Evolutionary conservation across 2,797 vertebrate species (phyloP).

Genomic region (Cyclura pinguis): DNA sequence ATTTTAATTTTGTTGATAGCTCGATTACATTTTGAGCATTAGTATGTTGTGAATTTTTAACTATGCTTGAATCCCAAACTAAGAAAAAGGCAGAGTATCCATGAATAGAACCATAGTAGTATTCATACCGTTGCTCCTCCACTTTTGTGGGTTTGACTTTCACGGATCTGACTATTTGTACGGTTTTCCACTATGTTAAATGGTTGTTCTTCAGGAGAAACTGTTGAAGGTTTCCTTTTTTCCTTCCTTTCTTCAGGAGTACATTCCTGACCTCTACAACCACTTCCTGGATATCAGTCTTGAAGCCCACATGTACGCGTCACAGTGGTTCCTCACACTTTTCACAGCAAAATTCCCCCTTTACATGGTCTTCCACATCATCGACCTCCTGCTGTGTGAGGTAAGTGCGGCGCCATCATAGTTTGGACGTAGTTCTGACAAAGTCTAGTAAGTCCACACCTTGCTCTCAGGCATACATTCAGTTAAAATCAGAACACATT

Average conservation of each 20-base stretch:
- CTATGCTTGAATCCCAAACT: too few relatives aligned
- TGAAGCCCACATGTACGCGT: slow-evolving; percentile 99
- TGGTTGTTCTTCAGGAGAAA: slow-evolving; percentile 39
- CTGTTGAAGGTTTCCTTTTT: neutral
- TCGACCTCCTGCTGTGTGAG: slow-evolving; percentile 97
- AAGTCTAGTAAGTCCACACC: neutral
- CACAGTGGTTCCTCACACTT: slow-evolving; percentile 99
- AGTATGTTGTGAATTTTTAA: too few relatives aligned
- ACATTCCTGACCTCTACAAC: slow-evolving; percentile 94
- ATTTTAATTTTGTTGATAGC: too few relatives aligned
- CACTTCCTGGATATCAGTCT: slow-evolving; percentile 97
- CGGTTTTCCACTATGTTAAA: neutral
- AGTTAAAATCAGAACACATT: neutral
- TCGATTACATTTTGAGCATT: too few relatives aligned
- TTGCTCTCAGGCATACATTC: neutral
- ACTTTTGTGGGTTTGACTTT: too few relatives aligned
- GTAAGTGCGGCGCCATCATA: slow-evolving; percentile 77
- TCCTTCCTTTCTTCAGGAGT: slow-evolving; percentile 83
- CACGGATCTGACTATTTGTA: too few relatives aligned
- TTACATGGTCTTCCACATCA: slow-evolving; percentile 99
- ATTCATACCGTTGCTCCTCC: too few relatives aligned
- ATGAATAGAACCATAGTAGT: too few relatives aligned
- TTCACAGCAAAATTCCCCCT: slow-evolving; percentile 99
- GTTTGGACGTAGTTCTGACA: too few relatives aligned
- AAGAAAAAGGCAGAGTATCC: too few relatives aligned